A percentile compares a stretch with the other conserved stretches of the same genome.
These are phyloP conservation scores for Salmo trutta DNA, from an alignment of 2,797 vertebrate species.

Conservation along the genomic window DNA sequence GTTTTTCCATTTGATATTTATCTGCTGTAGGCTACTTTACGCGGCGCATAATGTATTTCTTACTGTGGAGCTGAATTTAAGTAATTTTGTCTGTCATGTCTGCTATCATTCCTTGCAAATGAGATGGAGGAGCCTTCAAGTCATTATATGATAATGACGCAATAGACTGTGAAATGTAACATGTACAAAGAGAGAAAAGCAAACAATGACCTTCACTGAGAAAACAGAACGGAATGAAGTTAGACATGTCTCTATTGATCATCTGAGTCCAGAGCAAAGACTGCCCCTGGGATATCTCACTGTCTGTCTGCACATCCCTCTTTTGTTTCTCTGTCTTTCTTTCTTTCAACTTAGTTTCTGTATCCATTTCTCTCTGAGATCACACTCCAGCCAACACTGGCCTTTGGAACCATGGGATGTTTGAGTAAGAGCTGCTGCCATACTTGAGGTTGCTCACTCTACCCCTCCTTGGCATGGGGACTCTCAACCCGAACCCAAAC, in stretches of 20 bases:
- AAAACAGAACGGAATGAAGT: slow-evolving; percentile 56
- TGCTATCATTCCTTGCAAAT: slow-evolving; percentile 73
- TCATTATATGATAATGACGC: slow-evolving; percentile 73
- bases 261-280: slow-evolving; percentile 19
- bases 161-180: slow-evolving; percentile 74
- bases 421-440: slow-evolving; percentile 30
- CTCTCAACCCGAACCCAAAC: slow-evolving; percentile 10
- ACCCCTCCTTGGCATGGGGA: slow-evolving; percentile 29
- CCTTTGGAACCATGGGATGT: slow-evolving; percentile 46
- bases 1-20: slow-evolving; percentile 63
- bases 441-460: slow-evolving; percentile 22
- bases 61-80: slow-evolving; percentile 61
- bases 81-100: slow-evolving; percentile 73
- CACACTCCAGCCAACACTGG: slow-evolving; percentile 29
- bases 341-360: slow-evolving; percentile 15
- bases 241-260: slow-evolving; percentile 31
- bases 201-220: slow-evolving; percentile 63
- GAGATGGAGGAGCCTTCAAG: slow-evolving; percentile 68
- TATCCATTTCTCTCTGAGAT: slow-evolving; percentile 31
- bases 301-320: slow-evolving; percentile 2
- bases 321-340: slow-evolving; percentile 13
- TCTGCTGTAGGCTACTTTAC: slow-evolving; percentile 38
- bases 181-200: slow-evolving; percentile 60
- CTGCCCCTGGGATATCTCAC: neutral
- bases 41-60: slow-evolving; percentile 44